phyloP scores from a whole-genome alignment of 2,888 invertebrate species.

The Terebella lapidaria region DNA sequence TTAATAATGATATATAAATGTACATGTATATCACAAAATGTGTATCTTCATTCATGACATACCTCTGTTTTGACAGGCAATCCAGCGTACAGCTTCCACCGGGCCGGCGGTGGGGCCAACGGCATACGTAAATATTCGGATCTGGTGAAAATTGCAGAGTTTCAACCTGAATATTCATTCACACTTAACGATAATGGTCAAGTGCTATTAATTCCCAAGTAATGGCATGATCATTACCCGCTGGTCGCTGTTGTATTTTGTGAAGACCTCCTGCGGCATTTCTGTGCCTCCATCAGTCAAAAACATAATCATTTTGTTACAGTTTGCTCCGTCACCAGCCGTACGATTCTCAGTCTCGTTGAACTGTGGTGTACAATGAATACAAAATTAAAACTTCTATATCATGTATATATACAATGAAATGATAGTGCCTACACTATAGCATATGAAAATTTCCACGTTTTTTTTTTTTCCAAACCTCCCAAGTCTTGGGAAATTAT shows the following conservation, averaged over 20 bases:
- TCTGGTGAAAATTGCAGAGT: conserved; percentile 33
- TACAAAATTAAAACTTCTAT: too few species aligned
- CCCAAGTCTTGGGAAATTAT: too few species aligned
- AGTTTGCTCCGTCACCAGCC: conserved; percentile 51
- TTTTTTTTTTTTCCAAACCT: too few species aligned
- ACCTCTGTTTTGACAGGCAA: conserved; percentile 57
- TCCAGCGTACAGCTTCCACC: conserved; percentile 52
- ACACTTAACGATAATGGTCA: too few species aligned
- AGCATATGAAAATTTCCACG: too few species aligned
- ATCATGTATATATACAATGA: too few species aligned
- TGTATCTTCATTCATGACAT: too few species aligned
- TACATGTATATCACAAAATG: neutral
- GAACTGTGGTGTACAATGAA: too few species aligned
- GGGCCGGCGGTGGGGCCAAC: conserved; percentile 57
- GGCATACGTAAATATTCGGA: conserved; percentile 56
- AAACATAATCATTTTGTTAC: conserved; percentile 58
- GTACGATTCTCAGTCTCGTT: conserved; percentile 14
- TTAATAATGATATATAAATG: neutral
- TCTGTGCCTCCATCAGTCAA: conserved; percentile 60
- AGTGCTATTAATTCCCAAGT: too few species aligned
- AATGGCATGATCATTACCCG: too few species aligned
- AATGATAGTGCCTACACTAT: too few species aligned
- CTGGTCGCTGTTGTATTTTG: conserved; percentile 49
- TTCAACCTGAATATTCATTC: too few species aligned
- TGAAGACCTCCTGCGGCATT: conserved; percentile 55